A percentile compares a stretch with the other conserved stretches of the same genome.
These are phyloP conservation scores for Antheraea assamensis DNA, from an alignment of 2,888 invertebrate genomes.

Conservation along the genomic window DNA sequence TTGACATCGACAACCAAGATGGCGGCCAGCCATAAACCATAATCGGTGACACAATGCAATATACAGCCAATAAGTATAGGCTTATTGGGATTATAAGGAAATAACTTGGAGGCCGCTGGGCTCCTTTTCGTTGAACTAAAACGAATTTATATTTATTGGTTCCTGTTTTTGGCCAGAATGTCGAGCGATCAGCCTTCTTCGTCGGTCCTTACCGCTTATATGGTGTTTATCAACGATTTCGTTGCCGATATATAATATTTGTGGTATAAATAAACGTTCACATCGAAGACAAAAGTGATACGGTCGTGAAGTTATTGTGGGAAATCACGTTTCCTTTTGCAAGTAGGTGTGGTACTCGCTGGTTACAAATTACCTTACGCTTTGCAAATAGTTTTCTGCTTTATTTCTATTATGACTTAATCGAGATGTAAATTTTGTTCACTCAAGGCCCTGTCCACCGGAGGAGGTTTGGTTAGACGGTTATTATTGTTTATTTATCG, in stretches of 20 bases:
- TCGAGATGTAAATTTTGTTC: slow-evolving; percentile 5
- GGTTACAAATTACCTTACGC: not conserved
- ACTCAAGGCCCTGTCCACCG: not conserved
- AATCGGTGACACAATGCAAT: slow-evolving; percentile 48
- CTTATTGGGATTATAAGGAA: slow-evolving; percentile 58
- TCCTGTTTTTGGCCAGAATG: slow-evolving; percentile 57
- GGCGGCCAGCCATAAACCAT: slow-evolving; percentile 54
- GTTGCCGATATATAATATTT: slow-evolving; percentile 18
- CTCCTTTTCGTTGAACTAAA: slow-evolving; percentile 60
- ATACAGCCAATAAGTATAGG: slow-evolving; percentile 26
- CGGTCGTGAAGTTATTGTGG: slow-evolving; percentile 19
- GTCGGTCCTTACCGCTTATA: slow-evolving; percentile 32
- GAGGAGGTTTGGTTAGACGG: not conserved
- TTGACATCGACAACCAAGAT: slow-evolving; percentile 34
- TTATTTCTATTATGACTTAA: slow-evolving; percentile 4
- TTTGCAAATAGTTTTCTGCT: not conserved
- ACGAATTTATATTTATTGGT: slow-evolving; percentile 68
- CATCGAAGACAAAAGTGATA: slow-evolving; percentile 18
- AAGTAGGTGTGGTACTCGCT: slow-evolving; percentile 3
- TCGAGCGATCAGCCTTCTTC: slow-evolving; percentile 41
- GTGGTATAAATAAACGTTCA: slow-evolving; percentile 22
- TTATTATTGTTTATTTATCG: not conserved
- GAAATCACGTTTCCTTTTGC: slow-evolving; percentile 15
- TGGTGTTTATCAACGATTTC: slow-evolving; percentile 30
- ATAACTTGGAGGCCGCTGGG: slow-evolving; percentile 60